Conservation (phyloP, 2,888 invertebrate genomes). For the Mesoligia furuncula region DNA sequence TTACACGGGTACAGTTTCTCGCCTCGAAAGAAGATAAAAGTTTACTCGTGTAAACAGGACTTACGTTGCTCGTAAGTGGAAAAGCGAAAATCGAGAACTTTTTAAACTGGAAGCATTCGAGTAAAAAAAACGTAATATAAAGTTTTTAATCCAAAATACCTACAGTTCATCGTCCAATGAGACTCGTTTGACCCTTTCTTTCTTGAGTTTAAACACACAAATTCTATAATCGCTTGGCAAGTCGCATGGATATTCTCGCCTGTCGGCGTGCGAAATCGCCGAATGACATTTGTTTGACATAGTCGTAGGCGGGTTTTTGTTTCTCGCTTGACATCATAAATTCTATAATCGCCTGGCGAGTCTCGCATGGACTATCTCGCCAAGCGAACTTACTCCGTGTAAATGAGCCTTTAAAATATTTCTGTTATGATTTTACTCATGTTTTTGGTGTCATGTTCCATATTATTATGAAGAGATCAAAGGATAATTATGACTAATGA, state of each 20-base stretch:
- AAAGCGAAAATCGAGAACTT: rapidly evolving
- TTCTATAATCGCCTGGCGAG: neutral
- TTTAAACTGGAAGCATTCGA: neutral
- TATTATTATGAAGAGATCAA: constrained; percentile 51
- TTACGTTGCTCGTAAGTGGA: neutral
- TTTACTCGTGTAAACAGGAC: neutral
- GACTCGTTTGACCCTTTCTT: neutral
- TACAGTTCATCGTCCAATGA: neutral
- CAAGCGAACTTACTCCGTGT: neutral
- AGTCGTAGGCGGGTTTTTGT: neutral
- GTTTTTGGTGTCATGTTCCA: constrained; percentile 28
- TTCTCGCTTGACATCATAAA: neutral
- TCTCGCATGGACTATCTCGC: neutral
- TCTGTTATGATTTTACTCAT: constrained; percentile 17
- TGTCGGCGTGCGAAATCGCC: too few species aligned
- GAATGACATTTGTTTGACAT: neutral
- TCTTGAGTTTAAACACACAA: neutral
- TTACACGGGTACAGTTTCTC: constrained; percentile 9
- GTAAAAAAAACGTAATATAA: neutral
- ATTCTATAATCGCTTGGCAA: neutral
- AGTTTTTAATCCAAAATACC: neutral
- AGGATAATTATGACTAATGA: constrained; percentile 38
- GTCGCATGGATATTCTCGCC: neutral
- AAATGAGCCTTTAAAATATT: constrained; percentile 13
- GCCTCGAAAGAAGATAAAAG: neutral